Conservation (phyloP, 2,113 vertebrate genomes). For the Oreochromis niloticus region DNA sequence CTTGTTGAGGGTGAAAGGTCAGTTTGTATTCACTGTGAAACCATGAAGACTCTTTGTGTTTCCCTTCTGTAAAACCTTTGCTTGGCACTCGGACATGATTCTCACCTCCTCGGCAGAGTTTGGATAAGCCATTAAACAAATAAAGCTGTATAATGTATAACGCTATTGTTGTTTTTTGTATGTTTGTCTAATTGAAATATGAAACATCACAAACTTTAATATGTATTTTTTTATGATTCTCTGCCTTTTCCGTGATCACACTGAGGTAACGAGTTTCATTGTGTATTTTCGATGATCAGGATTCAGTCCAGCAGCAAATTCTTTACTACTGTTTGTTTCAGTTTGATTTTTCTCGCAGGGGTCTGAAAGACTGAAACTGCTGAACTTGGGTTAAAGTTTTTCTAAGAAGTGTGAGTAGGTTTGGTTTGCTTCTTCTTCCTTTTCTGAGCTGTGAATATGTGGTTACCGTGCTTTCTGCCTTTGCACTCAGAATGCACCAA, state of each 20-base stretch:
- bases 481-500: neutral
- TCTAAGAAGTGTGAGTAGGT: neutral
- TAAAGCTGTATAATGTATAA: neutral
- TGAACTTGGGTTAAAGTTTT: neutral
- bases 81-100: neutral
- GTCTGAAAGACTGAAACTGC: neutral
- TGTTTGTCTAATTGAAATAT: neutral
- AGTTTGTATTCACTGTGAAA: neutral
- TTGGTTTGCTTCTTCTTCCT: neutral
- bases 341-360: neutral
- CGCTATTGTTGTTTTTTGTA: neutral
- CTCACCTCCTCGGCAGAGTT: neutral
- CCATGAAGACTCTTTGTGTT: neutral
- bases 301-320: neutral
- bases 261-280: neutral
- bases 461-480: neutral
- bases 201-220: neutral
- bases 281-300: neutral
- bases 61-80: accelerated
- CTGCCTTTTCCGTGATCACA: neutral
- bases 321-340: neutral
- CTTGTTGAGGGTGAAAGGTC: neutral
- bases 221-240: neutral
- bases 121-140: neutral
- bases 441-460: neutral